These are phyloP conservation scores for Piprites chloris DNA, from an alignment of 2,113 vertebrate genomes.

Conservation along the genomic window DNA sequence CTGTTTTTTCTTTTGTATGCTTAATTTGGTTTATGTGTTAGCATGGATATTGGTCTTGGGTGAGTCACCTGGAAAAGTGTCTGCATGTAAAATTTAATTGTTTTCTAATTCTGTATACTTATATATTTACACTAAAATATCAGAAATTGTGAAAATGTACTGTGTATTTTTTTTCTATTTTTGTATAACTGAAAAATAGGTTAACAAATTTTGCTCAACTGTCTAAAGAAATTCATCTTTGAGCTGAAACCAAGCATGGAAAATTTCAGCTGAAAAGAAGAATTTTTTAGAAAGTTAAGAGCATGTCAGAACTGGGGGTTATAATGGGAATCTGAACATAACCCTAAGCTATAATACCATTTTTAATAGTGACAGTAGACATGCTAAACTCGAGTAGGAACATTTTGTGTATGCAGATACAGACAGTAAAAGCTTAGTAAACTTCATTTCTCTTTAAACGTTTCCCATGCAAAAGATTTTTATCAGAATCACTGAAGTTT, in stretches of 20 bases:
- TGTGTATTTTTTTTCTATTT: background rate
- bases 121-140: background rate
- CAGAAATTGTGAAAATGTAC: background rate
- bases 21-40: constrained; percentile 11
- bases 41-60: background rate
- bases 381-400: background rate
- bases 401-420: background rate
- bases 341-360: constrained; percentile 44
- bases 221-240: constrained; percentile 61
- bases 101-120: constrained; percentile 16
- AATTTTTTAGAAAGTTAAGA: constrained; percentile 57
- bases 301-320: constrained; percentile 47
- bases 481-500: background rate
- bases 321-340: constrained; percentile 54
- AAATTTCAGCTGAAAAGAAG: constrained; percentile 56
- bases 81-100: constrained; percentile 11
- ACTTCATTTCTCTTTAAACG: constrained; percentile 8
- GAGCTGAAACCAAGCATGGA: constrained; percentile 51
- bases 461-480: constrained; percentile 21
- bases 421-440: background rate
- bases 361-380: constrained; percentile 25
- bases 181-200: constrained; percentile 41
- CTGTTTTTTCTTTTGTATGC: background rate
- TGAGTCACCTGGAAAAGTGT: background rate
- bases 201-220: constrained; percentile 41